These are phyloP conservation scores for Meloidogyne exigua DNA, from an alignment of 1,140 invertebrate genomes.

Conservation along the genomic window DNA sequence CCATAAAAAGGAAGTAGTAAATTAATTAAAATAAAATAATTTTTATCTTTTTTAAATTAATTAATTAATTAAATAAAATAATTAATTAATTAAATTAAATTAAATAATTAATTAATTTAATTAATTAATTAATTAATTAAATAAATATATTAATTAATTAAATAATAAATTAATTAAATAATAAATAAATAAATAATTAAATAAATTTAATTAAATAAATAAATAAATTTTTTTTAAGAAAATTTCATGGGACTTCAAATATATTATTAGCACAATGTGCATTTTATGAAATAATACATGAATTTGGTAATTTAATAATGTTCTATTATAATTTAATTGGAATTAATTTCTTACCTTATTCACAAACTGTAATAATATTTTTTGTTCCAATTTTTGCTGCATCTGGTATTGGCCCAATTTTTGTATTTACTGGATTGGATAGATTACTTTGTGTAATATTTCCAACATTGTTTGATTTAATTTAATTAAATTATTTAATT, in stretches of 20 bases:
- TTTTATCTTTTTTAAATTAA: no score
- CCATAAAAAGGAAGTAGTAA: background rate
- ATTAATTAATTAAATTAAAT: no score
- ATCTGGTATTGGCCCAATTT: background rate
- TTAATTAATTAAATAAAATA: background rate
- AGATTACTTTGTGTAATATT: conserved; percentile 16
- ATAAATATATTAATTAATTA: background rate
- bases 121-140: background rate
- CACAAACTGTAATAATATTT: background rate
- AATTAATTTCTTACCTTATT: conserved; percentile 7
- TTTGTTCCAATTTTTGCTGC: conserved; percentile 12
- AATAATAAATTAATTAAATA: background rate
- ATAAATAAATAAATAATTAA: background rate
- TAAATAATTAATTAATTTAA: background rate
- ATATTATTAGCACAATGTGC: conserved; percentile 16
- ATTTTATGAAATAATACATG: conserved; percentile 14
- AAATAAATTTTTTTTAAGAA: background rate
- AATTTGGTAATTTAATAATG: background rate
- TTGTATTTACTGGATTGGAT: conserved; percentile 20
- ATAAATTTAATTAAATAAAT: background rate
- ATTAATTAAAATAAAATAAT: no score
- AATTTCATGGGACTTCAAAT: conserved; percentile 21
- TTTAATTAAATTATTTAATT: background rate
- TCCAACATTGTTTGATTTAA: background rate
- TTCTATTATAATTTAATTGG: conserved; percentile 1